These are phyloP conservation scores for Xiphophorus couchianus DNA, from an alignment of 2,113 vertebrate genomes.

Conservation along the genomic window DNA sequence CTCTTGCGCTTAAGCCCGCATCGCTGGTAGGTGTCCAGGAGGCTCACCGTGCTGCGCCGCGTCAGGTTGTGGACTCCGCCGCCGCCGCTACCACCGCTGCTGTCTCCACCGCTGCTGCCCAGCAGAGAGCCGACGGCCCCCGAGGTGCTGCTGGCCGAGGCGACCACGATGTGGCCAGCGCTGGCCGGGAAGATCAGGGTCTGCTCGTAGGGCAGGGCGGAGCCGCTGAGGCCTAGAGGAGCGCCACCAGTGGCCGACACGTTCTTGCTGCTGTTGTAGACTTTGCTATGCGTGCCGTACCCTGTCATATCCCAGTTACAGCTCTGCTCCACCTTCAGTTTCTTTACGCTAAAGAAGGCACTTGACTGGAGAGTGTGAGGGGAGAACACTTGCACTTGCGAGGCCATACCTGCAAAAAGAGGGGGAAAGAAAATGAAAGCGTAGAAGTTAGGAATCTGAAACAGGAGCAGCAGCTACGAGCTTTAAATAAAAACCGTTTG, in stretches of 20 bases:
- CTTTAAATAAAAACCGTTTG: conserved; percentile 78
- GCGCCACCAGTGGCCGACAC: conserved; percentile 83
- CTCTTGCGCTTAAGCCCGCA: conserved; percentile 99
- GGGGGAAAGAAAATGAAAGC: conserved; percentile 54
- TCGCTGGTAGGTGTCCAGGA: conserved; percentile 99
- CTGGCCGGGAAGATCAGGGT: conserved; percentile 94
- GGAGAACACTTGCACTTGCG: conserved; percentile 98
- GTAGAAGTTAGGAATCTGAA: conserved; percentile 77
- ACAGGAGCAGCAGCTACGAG: conserved; percentile 65
- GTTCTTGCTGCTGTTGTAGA: conserved; percentile 91
- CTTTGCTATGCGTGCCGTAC: conserved; percentile 97
- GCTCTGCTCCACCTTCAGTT: conserved; percentile 98
- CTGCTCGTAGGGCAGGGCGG: conserved; percentile 94
- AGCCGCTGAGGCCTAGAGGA: conserved; percentile 89
- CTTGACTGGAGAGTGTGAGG: conserved; percentile 97
- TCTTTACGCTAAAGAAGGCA: conserved; percentile 99
- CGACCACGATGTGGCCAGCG: conserved; percentile 91
- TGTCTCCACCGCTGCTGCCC: conserved; percentile 87
- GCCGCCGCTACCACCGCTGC: conserved; percentile 82
- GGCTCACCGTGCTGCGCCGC: conserved; percentile 97
- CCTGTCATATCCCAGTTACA: conserved; percentile 99
- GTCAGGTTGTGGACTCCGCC: conserved; percentile 94
- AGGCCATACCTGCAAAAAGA: conserved; percentile 93
- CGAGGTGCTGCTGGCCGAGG: conserved; percentile 92
- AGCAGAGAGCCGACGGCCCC: conserved; percentile 87